Evolutionary conservation across 2,888 invertebrate species (phyloP).

Genomic region (Cosmorhoe ocellata): DNA sequence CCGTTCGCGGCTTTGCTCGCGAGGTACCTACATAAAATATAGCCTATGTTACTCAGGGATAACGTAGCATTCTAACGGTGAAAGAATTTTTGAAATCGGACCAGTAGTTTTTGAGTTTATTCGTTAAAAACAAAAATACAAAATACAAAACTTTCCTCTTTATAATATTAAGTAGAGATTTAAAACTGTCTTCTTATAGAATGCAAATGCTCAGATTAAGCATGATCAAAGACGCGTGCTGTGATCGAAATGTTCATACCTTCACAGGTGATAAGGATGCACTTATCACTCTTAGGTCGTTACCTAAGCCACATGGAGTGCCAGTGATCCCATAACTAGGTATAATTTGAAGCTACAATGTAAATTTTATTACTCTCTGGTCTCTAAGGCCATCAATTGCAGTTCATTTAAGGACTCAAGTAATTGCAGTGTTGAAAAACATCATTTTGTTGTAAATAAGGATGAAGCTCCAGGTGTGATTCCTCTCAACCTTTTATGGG

Average conservation of each 20-base stretch:
- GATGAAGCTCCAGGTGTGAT: constrained; percentile 3
- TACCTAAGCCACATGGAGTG: constrained; percentile 13
- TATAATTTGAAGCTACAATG: constrained; percentile 23
- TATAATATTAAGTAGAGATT: no score
- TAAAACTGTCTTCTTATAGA: no score
- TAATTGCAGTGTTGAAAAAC: constrained; percentile 12
- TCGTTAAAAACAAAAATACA: no score
- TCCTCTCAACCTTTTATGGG: not conserved
- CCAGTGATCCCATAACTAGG: constrained; percentile 17
- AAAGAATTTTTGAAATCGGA: no score
- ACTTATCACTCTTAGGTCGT: constrained; percentile 9
- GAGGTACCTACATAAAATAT: no score
- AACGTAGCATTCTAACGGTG: no score
- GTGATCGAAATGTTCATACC: not conserved
- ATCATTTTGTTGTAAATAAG: constrained; percentile 2
- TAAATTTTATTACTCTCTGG: constrained; percentile 20
- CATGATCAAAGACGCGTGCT: no score
- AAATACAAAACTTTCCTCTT: no score
- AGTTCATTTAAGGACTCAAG: constrained; percentile 15
- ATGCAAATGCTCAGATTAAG: no score
- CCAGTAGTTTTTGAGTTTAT: no score
- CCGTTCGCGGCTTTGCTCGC: no score
- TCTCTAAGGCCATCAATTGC: constrained; percentile 19
- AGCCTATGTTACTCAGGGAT: no score
- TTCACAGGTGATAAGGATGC: not conserved